Evolutionary conservation across 2,888 invertebrate genomes (phyloP).

Genomic region (Lomographa bimaculata): DNA sequence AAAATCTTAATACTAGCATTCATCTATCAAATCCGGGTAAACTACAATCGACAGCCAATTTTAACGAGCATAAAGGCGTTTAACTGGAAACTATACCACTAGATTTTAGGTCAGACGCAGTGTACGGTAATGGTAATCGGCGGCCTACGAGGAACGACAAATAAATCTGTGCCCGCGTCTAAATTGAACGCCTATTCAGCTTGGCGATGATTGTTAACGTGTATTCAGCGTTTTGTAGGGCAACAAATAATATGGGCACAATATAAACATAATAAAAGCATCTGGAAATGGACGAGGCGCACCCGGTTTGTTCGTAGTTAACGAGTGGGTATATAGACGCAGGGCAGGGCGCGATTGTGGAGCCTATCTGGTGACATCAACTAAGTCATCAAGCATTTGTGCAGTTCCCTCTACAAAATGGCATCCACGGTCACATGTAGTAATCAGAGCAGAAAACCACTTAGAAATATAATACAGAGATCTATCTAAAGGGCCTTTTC

Average conservation of each 20-base stretch:
- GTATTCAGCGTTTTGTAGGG: conserved; percentile 7
- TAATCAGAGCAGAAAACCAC: no score
- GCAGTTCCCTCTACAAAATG: conserved; percentile 2
- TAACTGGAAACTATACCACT: no score
- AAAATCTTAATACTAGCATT: no score
- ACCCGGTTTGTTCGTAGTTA: conserved; percentile 10
- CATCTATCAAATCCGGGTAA: no score
- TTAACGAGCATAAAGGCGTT: no score
- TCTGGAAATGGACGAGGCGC: conserved; percentile 18
- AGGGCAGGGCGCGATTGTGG: conserved; percentile 16
- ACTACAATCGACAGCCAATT: no score
- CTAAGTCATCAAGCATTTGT: conserved; percentile 6
- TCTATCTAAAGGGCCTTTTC: no score
- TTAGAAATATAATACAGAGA: no score
- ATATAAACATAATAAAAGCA: conserved; percentile 9
- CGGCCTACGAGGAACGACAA: conserved; percentile 6
- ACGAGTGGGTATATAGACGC: neutral
- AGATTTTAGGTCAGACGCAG: conserved; percentile 10
- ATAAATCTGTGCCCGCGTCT: conserved; percentile 27
- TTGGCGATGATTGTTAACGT: conserved; percentile 21
- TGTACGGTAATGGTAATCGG: conserved; percentile 3
- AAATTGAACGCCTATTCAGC: conserved; percentile 29
- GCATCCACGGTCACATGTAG: no score
- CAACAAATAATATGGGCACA: conserved; percentile 12
- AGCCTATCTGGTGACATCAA: conserved; percentile 7